Evolutionary conservation across 2,797 vertebrate species (phyloP), one percentile per base, ranked within the genome.

Genomic region (Notolabrus celidotus): DNA sequence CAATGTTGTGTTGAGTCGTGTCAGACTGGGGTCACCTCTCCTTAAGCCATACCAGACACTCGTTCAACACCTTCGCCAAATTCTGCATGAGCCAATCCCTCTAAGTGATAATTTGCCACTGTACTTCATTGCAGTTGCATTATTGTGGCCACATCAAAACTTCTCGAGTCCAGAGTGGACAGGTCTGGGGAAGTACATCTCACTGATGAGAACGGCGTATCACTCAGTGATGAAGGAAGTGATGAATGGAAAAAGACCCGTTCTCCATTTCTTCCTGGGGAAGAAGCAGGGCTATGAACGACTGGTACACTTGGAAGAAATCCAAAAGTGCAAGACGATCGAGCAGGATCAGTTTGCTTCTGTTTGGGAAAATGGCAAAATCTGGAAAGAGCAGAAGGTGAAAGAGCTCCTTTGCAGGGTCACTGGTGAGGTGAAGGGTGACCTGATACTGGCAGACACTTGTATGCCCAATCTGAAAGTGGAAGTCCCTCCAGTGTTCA

Each of bases 221-320:
- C 59, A 15, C 31, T 46, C 10, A 2, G 25, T 10, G 14, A 81
- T 92, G 87, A 86, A 67, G 10, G 77, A 86, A 34, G 51, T 88
- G 19, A 85, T 52, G 46, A 89, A 88, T 67, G 87, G 86, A 7
- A 92, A 88, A 5, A 59, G 62, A 6, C 86, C 92, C 0, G 47
- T 74, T 4, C n/a, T 92, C 0, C 91, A 93, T 77, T 93, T 94
- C 85, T 77, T 90, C 43, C 27, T 93, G 22, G 91, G 93, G 12
- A 86, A 71, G 19, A 90, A 76, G 23, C 25, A 0, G 5, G 87
- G 88, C 0, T 93, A 92, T 47, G 27, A 49, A 17, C 57, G 61
- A 22, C 60, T 92, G 23, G 73, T 93, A 22, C 79, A 43, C 42
- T 19, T 83, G 2, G 66, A 33, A 10, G 47, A 73, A 1, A 70